These are phyloP conservation scores for Eurytoma adleriae DNA, from an alignment of 2,888 invertebrate species.

Conservation along the genomic window DNA sequence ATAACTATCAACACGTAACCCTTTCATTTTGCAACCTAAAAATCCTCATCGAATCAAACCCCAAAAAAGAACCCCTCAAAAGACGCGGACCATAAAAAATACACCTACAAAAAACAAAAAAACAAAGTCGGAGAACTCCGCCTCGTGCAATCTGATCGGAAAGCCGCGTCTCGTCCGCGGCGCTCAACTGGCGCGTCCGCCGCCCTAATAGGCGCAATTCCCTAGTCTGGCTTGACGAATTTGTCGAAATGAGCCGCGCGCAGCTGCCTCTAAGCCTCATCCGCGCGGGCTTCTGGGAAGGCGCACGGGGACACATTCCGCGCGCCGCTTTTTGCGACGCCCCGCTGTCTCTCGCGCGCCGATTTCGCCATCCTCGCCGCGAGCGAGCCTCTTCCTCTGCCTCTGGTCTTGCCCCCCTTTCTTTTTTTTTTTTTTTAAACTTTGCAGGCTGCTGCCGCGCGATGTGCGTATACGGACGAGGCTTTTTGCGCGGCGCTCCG, in stretches of 20 bases:
- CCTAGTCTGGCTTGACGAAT: conserved; percentile 19
- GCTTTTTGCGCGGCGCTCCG: neutral
- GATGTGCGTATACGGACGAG: neutral
- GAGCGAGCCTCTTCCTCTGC: too few relatives aligned
- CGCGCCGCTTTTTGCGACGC: neutral
- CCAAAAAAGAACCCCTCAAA: too few relatives aligned
- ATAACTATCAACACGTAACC: too few relatives aligned
- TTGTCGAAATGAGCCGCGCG: conserved; percentile 13
- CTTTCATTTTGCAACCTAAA: too few relatives aligned
- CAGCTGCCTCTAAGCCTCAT: neutral
- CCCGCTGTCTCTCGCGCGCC: neutral
- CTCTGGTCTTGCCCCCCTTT: too few relatives aligned
- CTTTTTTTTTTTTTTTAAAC: neutral
- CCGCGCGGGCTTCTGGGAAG: neutral
- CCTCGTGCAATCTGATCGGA: too few relatives aligned
- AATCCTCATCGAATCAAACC: too few relatives aligned
- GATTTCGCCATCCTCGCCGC: too few relatives aligned
- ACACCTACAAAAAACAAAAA: too few relatives aligned
- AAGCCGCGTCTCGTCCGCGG: too few relatives aligned
- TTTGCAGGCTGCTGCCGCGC: neutral
- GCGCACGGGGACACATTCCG: conserved; percentile 7
- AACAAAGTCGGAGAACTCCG: too few relatives aligned
- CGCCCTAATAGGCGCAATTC: conserved; percentile 1
- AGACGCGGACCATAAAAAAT: too few relatives aligned
- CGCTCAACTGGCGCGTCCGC: conserved; percentile 1